Percentiles rank a stretch among this genome's conserved stretches.
Conservation (phyloP, 2,888 invertebrate species). For the Melieria omissa region DNA sequence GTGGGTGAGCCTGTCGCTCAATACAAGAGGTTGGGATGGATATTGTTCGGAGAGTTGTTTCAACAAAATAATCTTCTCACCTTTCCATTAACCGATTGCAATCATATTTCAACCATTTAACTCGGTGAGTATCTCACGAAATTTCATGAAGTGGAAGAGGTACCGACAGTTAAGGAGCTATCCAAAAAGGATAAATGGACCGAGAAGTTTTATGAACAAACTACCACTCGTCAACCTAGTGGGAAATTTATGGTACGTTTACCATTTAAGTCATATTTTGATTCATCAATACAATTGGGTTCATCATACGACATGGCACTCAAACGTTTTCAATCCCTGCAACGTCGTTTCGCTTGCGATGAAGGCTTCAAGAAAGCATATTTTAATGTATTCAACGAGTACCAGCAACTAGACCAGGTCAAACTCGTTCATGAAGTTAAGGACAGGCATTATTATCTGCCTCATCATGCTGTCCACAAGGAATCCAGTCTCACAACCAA, state of each 20-base stretch:
- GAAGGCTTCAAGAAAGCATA: slow-evolving; percentile 3
- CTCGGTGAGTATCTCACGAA: background rate
- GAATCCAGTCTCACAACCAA: slow-evolving; percentile 20
- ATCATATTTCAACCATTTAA: slow-evolving; percentile 10
- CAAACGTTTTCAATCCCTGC: slow-evolving; percentile 6
- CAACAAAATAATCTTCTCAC: slow-evolving; percentile 15
- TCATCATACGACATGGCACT: background rate
- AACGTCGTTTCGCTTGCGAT: slow-evolving; percentile 7
- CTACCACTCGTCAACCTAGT: slow-evolving; percentile 12
- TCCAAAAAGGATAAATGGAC: slow-evolving; percentile 23
- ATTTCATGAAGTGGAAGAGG: slow-evolving; percentile 14
- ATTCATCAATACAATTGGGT: background rate
- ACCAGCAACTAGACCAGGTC: slow-evolving; percentile 17
- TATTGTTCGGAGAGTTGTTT: slow-evolving; percentile 29
- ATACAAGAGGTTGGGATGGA: slow-evolving; percentile 27
- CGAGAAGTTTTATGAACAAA: slow-evolving; percentile 18
- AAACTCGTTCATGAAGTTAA: slow-evolving; percentile 6
- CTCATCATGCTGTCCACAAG: slow-evolving; percentile 22
- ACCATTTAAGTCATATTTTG: slow-evolving; percentile 11
- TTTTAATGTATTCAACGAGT: background rate
- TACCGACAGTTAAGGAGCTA: slow-evolving; percentile 3
- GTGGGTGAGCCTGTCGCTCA: slow-evolving; percentile 22
- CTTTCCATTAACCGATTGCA: background rate
- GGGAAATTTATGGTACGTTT: slow-evolving; percentile 15
- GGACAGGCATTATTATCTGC: slow-evolving; percentile 20